Evolutionary conservation across 2,113 vertebrate species (phyloP), one percentile per base, ranked within the genome.

Genomic region (Pipra filicauda): DNA sequence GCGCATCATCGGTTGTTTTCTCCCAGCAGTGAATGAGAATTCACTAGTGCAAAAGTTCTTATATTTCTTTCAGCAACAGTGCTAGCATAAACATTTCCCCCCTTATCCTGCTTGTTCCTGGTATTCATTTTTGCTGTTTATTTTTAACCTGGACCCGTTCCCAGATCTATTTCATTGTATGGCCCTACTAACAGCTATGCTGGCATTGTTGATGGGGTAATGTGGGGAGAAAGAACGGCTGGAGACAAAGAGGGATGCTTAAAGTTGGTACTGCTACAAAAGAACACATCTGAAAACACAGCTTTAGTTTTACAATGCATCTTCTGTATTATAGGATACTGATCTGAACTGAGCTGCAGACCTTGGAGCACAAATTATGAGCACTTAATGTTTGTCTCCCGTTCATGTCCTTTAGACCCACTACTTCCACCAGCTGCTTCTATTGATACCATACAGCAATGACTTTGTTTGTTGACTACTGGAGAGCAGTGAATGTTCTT

Each of bases 41-140:
- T 93, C 52, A 57, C 27, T 69, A 72, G 52, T 24, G 8, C 62
- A 78, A 88, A 91, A 44, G 77, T 93, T 89, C 69, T 92, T 91
- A 59, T 30, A 57, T 76, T 83, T 86, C 70, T 95, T 91, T 86
- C 65, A 71, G 65, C 59, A 81, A 78, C 55, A 82, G n/a, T 49
- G 49, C 48, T 84, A 84, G 73, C 65, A 92, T 49, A 92, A 95
- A 91, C 61, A 95, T 83, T 92, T 67, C 18, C 39, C 67, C 48
- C 79, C 69, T 66, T 81, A 84, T 69, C 61, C 86, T 91, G 52
- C 39, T 37, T 81, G 69, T 87, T 93, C 84, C 93, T 91, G 59
- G 73, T 91, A 91, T 91, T 95, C 76, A 69, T 93, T 95, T 97
- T 92, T 95, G 86, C 73, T 76, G 65, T 84, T 93, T 97, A 95